These are phyloP conservation scores for Calcarius lapponicus DNA, from an alignment of 2,797 vertebrate genomes.

Conservation along the genomic window DNA sequence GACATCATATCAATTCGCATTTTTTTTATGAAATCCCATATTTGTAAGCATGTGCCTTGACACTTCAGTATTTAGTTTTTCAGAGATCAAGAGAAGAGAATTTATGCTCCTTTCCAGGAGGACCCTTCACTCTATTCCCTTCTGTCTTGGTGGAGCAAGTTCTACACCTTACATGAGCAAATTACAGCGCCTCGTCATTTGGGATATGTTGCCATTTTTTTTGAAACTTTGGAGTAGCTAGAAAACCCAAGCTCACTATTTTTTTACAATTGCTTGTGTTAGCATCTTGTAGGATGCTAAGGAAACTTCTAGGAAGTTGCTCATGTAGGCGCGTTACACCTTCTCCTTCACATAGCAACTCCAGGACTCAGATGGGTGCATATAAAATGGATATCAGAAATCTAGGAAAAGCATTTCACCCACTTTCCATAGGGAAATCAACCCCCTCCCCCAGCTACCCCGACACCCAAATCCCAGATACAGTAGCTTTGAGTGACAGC, in stretches of 20 bases:
- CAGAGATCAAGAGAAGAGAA: neutral
- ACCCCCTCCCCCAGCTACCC: neutral
- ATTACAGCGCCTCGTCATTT: neutral
- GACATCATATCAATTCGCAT: neutral
- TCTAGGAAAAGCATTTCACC: neutral
- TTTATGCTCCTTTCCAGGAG: neutral
- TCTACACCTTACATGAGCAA: neutral
- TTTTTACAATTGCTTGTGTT: neutral
- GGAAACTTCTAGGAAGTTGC: neutral
- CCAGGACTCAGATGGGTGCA: neutral
- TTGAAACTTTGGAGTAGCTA: neutral
- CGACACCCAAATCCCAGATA: conserved; percentile 24
- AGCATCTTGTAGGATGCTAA: neutral
- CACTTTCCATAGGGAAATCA: neutral
- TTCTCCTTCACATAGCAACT: neutral
- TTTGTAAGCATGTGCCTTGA: neutral
- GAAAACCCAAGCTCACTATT: neutral
- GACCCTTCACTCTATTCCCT: neutral
- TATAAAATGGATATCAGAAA: neutral
- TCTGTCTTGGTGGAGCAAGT: neutral
- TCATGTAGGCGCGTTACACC: neutral
- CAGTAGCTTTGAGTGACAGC: neutral
- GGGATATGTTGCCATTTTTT: neutral
- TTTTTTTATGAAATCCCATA: neutral
- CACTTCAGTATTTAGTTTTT: neutral